These are phyloP conservation scores for Mantis religiosa DNA, from an alignment of 2,888 invertebrate genomes.

Conservation along the genomic window DNA sequence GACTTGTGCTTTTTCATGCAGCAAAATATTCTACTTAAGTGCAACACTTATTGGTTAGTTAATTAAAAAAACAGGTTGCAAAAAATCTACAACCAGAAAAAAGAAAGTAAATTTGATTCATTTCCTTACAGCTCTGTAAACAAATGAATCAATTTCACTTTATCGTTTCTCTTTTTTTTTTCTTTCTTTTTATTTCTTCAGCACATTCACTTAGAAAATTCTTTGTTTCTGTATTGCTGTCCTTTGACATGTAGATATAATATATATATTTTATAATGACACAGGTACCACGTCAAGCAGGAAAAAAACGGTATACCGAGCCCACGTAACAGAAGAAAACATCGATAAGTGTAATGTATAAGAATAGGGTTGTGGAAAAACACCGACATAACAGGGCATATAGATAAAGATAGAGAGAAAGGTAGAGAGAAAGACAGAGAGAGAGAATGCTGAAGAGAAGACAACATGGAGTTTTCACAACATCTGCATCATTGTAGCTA, in stretches of 20 bases:
- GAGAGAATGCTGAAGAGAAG: slow-evolving; percentile 24
- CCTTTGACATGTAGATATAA: not conserved
- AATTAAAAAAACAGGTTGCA: not conserved
- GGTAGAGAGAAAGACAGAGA: slow-evolving; percentile 8
- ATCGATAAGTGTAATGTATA: slow-evolving; percentile 13
- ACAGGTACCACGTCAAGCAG: not conserved
- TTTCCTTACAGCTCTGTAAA: slow-evolving; percentile 22
- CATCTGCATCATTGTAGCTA: not conserved
- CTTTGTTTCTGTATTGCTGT: slow-evolving; percentile 30
- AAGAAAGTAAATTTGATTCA: slow-evolving; percentile 19
- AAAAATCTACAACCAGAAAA: slow-evolving; percentile 9
- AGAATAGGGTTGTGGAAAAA: slow-evolving; percentile 14
- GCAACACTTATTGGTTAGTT: not conserved
- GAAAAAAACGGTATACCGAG: slow-evolving; percentile 14
- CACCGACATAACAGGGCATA: not conserved
- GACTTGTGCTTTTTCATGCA: not conserved
- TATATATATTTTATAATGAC: too few relatives aligned
- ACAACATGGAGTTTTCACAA: slow-evolving; percentile 17
- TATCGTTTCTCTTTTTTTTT: not conserved
- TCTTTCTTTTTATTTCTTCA: slow-evolving; percentile 13
- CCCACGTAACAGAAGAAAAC: slow-evolving; percentile 21
- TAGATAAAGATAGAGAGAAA: slow-evolving; percentile 2
- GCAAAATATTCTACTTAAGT: not conserved
- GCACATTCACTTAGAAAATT: slow-evolving; percentile 33
- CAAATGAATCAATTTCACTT: slow-evolving; percentile 15